A percentile compares a stretch with the other conserved stretches of the same genome.
Conservation (phyloP, 2,113 vertebrate genomes). For the Ctenodactylus gundi region DNA sequence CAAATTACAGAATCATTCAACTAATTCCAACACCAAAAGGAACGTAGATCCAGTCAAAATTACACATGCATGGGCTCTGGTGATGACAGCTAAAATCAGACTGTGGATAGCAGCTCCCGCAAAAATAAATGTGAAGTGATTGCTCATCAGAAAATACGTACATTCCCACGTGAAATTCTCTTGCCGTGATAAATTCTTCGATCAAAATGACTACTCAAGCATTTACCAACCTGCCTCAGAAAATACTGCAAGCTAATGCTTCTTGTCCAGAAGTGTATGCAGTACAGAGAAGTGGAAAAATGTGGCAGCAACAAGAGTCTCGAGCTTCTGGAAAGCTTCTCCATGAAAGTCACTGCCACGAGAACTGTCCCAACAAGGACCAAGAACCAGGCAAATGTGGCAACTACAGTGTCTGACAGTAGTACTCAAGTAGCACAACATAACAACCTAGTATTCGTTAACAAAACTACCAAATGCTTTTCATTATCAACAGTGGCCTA, state of each 20-base stretch:
- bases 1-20: slow-evolving; percentile 73
- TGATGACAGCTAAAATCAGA: slow-evolving; percentile 79
- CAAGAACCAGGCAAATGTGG: neutral
- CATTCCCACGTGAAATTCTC: slow-evolving; percentile 65
- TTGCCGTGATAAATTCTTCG: slow-evolving; percentile 68
- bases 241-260: slow-evolving; percentile 63
- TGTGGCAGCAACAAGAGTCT: neutral
- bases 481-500: neutral
- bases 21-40: slow-evolving; percentile 76
- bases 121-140: slow-evolving; percentile 74
- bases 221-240: slow-evolving; percentile 71
- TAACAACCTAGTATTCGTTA: neutral
- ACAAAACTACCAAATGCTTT: neutral
- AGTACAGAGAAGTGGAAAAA: slow-evolving; percentile 64
- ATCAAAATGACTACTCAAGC: slow-evolving; percentile 66
- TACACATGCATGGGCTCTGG: slow-evolving; percentile 52
- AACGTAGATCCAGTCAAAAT: slow-evolving; percentile 78
- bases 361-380: neutral
- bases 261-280: slow-evolving; percentile 65
- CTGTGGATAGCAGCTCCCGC: slow-evolving; percentile 62
- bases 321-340: slow-evolving; percentile 35
- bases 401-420: neutral
- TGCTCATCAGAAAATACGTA: slow-evolving; percentile 77
- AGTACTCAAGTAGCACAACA: neutral
- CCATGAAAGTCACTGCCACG: neutral